phyloP scores from a whole-genome alignment of 30 jellyfish, hydroid and myxozoan genomes.

The Aurelia sp. region DNA sequence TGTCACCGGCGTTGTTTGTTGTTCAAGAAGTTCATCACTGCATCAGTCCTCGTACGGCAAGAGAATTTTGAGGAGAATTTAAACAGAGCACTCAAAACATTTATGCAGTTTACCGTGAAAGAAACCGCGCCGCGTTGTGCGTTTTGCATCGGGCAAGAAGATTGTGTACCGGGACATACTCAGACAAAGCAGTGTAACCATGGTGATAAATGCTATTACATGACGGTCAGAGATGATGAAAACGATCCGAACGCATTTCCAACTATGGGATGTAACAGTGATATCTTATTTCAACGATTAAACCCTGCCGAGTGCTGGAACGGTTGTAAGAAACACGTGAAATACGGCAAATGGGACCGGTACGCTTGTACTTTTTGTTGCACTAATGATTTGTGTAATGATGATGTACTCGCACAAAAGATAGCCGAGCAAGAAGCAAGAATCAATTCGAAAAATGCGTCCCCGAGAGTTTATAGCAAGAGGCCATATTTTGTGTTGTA shows the following conservation, averaged over 20 bases:
- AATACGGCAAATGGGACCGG: slow-evolving; percentile 40
- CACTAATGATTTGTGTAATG: slow-evolving; percentile 24
- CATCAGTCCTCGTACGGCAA: not conserved
- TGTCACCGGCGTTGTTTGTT: slow-evolving; percentile 15
- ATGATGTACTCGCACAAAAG: not conserved
- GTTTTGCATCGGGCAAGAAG: slow-evolving; percentile 35
- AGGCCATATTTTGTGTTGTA: no score
- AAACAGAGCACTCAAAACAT: not conserved
- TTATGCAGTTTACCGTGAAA: not conserved
- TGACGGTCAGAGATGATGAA: slow-evolving; percentile 29
- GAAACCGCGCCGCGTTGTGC: slow-evolving; percentile 14
- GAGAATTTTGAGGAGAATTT: not conserved
- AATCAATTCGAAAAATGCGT: no score
- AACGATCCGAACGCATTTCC: slow-evolving; percentile 22
- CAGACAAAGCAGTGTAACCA: slow-evolving; percentile 27
- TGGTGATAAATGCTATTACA: slow-evolving; percentile 37
- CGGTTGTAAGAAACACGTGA: slow-evolving; percentile 20
- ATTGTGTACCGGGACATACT: slow-evolving; percentile 17
- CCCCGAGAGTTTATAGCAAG: no score
- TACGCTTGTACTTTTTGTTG: slow-evolving; percentile 52
- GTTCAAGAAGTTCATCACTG: not conserved
- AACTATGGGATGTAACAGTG: slow-evolving; percentile 58
- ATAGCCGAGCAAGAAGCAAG: slow-evolving; percentile 3
- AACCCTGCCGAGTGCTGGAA: slow-evolving; percentile 37
- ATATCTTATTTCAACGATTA: slow-evolving; percentile 27